Conservation (phyloP, 2,113 vertebrate species). For the Ophiodon elongatus region DNA sequence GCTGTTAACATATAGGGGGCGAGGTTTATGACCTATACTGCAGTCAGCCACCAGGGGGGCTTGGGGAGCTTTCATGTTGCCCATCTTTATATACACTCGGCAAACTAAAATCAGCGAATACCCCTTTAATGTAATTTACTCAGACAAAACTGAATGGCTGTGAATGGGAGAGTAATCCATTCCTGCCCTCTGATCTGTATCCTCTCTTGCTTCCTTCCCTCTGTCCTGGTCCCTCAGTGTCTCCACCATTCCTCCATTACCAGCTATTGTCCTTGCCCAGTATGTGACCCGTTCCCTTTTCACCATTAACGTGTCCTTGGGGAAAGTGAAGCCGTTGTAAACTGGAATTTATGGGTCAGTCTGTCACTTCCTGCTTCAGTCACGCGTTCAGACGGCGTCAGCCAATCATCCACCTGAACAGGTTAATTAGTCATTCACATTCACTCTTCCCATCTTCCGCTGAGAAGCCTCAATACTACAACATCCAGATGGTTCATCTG, state of each 20-base stretch:
- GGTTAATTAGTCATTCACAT: not conserved
- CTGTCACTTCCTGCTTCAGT: not conserved
- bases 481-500: not conserved
- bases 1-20: too few species aligned
- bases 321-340: slow-evolving; percentile 13
- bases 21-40: too few species aligned
- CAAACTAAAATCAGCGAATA: not conserved
- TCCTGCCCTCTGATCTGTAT: not conserved
- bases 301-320: slow-evolving; percentile 5
- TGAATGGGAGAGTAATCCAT: not conserved
- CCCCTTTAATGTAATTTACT: not conserved
- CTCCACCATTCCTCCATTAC: not conserved
- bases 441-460: not conserved
- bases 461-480: not conserved
- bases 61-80: too few species aligned
- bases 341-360: slow-evolving; percentile 12
- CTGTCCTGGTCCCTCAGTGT: not conserved
- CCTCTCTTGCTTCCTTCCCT: not conserved
- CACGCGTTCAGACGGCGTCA: not conserved
- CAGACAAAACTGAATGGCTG: not conserved
- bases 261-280: not conserved
- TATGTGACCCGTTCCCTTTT: not conserved
- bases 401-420: not conserved
- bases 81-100: not conserved
- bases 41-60: too few species aligned